Evolutionary conservation across 2,888 invertebrate genomes (phyloP), one percentile per base, ranked within the genome.

Genomic region (Troides helena): DNA sequence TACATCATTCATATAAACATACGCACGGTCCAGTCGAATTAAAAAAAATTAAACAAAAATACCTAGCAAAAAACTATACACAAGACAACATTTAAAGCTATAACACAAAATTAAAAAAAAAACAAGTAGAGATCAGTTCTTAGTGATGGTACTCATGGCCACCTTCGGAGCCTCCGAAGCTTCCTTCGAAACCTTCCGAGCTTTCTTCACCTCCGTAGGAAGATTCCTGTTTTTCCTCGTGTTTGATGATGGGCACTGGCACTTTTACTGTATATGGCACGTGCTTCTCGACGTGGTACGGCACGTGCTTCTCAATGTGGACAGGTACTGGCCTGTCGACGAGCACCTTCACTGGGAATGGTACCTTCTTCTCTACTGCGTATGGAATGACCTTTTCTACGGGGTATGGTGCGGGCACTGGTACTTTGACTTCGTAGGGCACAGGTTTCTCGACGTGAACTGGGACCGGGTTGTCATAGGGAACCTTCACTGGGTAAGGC

Each of bases 371-470:
- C 81, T 95, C 95, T 0, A 95, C 95, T 18, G 95, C 94, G 80
- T 94, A 94, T 0, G 95, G 95, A 57, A 95, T 92, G 56, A 94
- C 92, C 80, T 94, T 95, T 78, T 95, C 94, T 0, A 95, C 95
- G 25, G 95, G 95, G 84, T 95, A 96, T 36, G 96, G 96, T 12
- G 93, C 94, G 21, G 96, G 95, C 56, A 95, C 94, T 14, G 94
- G 96, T 39, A 96, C 95, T 81, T 96, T 96, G 8, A 97, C 96
- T 64, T 93, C 94, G 77, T 95, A 95, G 43, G 97, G 97, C 74
- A 96, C 95, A 57, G 95, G 96, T 82, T 96, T 96, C 73, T 96
- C 96, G 2, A 97, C 96, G 72, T 95, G 95, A 21, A 95, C 95
- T 10, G 96, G 95, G 7, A 96, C 93, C 59, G 95, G 96, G 79